Evolutionary conservation across 2,797 vertebrate genomes (phyloP).

Genomic region (Scolopax bukidnonensis): DNA sequence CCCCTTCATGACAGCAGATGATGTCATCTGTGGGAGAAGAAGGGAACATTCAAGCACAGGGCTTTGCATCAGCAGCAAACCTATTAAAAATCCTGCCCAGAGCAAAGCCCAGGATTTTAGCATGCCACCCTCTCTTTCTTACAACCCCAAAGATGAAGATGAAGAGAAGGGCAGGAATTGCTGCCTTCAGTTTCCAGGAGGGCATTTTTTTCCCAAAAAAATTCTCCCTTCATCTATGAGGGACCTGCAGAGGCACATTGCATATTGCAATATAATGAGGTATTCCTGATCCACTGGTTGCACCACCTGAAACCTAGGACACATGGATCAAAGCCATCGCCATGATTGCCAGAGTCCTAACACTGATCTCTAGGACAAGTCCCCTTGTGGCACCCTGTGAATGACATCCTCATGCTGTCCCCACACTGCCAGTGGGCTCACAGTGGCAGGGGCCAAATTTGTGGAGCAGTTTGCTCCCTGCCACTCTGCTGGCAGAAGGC

Average conservation of each 20-base stretch:
- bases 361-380: neutral
- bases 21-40: neutral
- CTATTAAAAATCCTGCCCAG: neutral
- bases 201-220: neutral
- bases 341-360: neutral
- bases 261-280: neutral
- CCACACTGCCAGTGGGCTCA: rapidly evolving
- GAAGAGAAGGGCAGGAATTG: neutral
- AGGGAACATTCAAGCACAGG: neutral
- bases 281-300: neutral
- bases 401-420: neutral
- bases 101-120: neutral
- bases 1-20: neutral
- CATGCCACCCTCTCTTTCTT: rapidly evolving
- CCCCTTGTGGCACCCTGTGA: rapidly evolving
- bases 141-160: neutral
- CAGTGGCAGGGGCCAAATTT: neutral
- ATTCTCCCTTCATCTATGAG: neutral
- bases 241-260: neutral
- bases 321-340: neutral
- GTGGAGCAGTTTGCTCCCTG: neutral
- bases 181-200: neutral
- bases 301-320: neutral
- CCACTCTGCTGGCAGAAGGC: neutral
- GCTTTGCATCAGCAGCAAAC: neutral